Percentiles rank a stretch among this genome's conserved stretches.
Evolutionary conservation across 2,888 invertebrate genomes (phyloP).

Genomic region (Pachymerium ferrugineum): DNA sequence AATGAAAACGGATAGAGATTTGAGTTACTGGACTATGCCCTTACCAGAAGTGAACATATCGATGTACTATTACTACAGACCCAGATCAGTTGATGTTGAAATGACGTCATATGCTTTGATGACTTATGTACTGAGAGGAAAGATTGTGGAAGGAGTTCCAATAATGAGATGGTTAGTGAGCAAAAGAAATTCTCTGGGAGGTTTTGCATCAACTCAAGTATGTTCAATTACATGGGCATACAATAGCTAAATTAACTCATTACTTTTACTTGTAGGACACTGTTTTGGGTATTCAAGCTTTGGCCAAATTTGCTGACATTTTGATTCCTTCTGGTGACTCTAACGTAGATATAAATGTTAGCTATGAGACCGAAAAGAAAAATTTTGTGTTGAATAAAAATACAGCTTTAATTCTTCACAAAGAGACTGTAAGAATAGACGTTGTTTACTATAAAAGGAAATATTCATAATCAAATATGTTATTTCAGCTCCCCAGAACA

Average conservation of each 20-base stretch:
- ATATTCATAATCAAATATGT: too few relatives aligned
- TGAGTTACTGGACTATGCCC: constrained; percentile 75
- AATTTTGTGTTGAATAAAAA: constrained; percentile 40
- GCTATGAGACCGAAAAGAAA: constrained; percentile 35
- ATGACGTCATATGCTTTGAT: constrained; percentile 46
- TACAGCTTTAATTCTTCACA: constrained; percentile 46
- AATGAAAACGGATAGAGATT: constrained; percentile 47
- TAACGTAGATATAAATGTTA: constrained; percentile 36
- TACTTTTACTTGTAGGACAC: constrained; percentile 45
- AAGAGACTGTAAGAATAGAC: constrained; percentile 43
- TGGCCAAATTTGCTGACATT: constrained; percentile 45
- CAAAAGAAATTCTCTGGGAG: constrained; percentile 46
- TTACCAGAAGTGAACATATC: constrained; percentile 53
- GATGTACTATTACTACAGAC: constrained; percentile 52
- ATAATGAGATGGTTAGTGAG: constrained; percentile 46
- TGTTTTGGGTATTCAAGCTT: constrained; percentile 47
- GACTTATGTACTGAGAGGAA: constrained; percentile 40
- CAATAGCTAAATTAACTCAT: not conserved
- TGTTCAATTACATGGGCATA: not conserved
- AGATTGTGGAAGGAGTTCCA: constrained; percentile 40
- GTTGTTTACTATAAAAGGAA: too few relatives aligned
- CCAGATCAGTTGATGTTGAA: constrained; percentile 37
- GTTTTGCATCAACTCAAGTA: constrained; percentile 48
- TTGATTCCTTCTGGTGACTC: constrained; percentile 38
- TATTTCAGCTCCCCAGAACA: constrained; percentile 37